A percentile compares a stretch with the other conserved stretches of the same genome.
Conservation (phyloP, 1,140 invertebrate species). For the Diorhabda elongata region DNA sequence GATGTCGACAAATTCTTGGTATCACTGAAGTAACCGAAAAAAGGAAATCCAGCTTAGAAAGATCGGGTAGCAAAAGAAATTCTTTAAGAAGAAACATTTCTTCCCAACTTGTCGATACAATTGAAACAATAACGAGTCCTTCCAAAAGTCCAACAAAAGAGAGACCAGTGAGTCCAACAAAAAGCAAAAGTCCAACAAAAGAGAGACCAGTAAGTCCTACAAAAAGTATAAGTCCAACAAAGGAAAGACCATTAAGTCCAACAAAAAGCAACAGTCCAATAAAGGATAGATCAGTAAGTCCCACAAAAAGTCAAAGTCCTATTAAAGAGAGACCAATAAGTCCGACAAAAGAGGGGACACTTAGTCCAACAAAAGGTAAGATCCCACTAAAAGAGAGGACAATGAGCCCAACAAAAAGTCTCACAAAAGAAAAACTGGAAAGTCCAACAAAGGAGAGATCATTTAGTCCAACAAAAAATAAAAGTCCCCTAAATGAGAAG, state of each 20-base stretch:
- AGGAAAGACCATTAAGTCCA: slow-evolving; percentile 16
- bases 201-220: slow-evolving; percentile 13
- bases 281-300: not conserved
- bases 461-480: too few relatives aligned
- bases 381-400: not conserved
- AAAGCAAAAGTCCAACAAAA: slow-evolving; percentile 8
- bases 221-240: slow-evolving; percentile 10
- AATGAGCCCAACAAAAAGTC: not conserved
- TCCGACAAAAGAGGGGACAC: not conserved
- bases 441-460: not conserved
- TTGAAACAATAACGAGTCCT: slow-evolving; percentile 27
- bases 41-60: slow-evolving; percentile 31
- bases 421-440: not conserved
- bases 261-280: not conserved
- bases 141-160: slow-evolving; percentile 28
- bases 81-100: slow-evolving; percentile 23
- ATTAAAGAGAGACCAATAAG: not conserved
- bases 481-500: too few relatives aligned
- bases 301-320: not conserved
- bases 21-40: slow-evolving; percentile 49
- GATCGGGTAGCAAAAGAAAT: slow-evolving; percentile 23
- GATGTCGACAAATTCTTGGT: slow-evolving; percentile 62
- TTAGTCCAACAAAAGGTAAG: not conserved
- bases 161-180: slow-evolving; percentile 24
- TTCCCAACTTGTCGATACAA: not conserved